These are phyloP conservation scores for Clivina fossor DNA, from an alignment of 2,888 invertebrate species.

Conservation along the genomic window DNA sequence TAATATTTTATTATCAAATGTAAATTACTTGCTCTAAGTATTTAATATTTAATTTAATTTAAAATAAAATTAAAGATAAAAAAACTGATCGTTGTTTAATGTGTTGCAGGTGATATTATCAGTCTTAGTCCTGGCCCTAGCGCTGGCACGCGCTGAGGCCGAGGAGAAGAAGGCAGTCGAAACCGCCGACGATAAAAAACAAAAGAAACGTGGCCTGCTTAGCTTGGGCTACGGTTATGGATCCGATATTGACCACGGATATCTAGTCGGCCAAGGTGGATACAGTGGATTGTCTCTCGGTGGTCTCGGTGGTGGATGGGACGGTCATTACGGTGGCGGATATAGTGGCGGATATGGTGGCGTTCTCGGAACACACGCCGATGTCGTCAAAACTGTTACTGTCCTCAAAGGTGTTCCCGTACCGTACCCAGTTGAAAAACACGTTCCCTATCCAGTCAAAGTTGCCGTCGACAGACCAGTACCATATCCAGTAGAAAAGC, in stretches of 20 bases:
- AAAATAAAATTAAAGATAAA: not conserved
- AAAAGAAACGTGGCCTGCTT: slow-evolving; percentile 79
- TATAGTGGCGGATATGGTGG: slow-evolving; percentile 42
- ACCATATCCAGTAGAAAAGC: slow-evolving; percentile 78
- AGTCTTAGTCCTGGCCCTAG: slow-evolving; percentile 71
- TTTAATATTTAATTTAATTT: not conserved
- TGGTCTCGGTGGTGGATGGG: slow-evolving; percentile 41
- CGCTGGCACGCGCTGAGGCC: slow-evolving; percentile 67
- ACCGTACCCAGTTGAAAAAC: slow-evolving; percentile 66
- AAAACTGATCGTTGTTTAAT: slow-evolving; percentile 36
- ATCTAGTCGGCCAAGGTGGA: slow-evolving; percentile 63
- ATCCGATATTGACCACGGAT: slow-evolving; percentile 73
- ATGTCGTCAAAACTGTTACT: slow-evolving; percentile 66
- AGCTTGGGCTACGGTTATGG: slow-evolving; percentile 81
- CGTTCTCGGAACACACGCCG: slow-evolving; percentile 52
- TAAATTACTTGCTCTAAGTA: not conserved
- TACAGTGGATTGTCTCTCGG: slow-evolving; percentile 50
- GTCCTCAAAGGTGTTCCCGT: slow-evolving; percentile 66
- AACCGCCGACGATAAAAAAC: slow-evolving; percentile 64
- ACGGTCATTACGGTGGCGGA: slow-evolving; percentile 40
- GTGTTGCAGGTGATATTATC: slow-evolving; percentile 67
- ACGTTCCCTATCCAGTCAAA: slow-evolving; percentile 68
- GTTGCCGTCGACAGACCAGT: slow-evolving; percentile 76
- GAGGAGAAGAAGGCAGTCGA: slow-evolving; percentile 57
- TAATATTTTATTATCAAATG: not conserved